A percentile compares a stretch with the other conserved stretches of the same genome.
Conservation (phyloP, 2,888 invertebrate genomes). For the Sinhomidia bicolor region DNA sequence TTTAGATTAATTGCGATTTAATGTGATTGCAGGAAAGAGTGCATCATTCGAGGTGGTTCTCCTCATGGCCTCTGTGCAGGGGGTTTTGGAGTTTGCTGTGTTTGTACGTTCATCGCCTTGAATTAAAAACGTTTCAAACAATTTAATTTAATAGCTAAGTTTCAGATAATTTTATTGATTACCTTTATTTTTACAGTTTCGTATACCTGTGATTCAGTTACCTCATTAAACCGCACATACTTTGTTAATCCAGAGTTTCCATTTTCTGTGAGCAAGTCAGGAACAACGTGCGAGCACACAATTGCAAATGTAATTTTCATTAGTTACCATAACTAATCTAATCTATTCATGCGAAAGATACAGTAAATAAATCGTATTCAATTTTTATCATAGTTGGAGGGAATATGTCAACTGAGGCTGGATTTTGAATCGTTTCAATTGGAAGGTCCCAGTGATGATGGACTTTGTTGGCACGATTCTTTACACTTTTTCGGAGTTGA, state of each 20-base stretch:
- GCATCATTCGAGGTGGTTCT: conserved; percentile 85
- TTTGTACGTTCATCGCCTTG: conserved; percentile 83
- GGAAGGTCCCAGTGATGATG: conserved; percentile 70
- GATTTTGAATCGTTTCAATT: conserved; percentile 89
- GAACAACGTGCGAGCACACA: conserved; percentile 75
- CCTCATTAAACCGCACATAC: conserved; percentile 86
- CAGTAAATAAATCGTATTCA: no score
- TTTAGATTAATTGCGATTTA: neutral
- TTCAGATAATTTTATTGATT: no score
- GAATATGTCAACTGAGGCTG: conserved; percentile 87
- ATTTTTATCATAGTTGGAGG: conserved; percentile 79
- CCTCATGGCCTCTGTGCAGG: conserved; percentile 87
- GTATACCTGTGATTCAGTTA: conserved; percentile 86
- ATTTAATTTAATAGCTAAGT: no score
- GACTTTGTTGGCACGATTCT: conserved; percentile 75
- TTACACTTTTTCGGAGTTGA: conserved; percentile 77
- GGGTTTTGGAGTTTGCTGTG: conserved; percentile 89
- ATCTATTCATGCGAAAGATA: no score
- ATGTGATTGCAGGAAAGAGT: conserved; percentile 83
- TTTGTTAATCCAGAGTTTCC: conserved; percentile 86
- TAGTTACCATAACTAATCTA: no score
- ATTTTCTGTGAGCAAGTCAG: conserved; percentile 78
- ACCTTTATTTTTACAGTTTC: conserved; percentile 83
- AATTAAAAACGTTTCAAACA: neutral
- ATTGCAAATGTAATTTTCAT: conserved; percentile 77